phyloP scores from a whole-genome alignment of 2,113 vertebrate species.

The Eretmochelys imbricata region DNA sequence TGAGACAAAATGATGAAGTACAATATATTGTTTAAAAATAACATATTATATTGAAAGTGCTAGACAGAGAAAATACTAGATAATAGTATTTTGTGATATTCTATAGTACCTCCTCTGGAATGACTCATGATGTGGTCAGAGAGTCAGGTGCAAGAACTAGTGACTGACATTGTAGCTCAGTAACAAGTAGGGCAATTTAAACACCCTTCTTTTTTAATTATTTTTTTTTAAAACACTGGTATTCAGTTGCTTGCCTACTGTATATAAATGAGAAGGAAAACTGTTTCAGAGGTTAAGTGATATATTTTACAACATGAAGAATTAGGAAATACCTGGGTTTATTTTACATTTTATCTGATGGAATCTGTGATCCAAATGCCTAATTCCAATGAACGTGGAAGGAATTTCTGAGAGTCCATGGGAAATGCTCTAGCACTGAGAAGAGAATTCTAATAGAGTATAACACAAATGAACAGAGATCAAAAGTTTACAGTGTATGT shows the following conservation, averaged over 20 bases:
- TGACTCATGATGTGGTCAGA: neutral
- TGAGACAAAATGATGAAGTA: neutral
- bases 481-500: neutral
- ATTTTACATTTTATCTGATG: constrained; percentile 9
- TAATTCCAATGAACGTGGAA: neutral
- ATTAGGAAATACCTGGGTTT: neutral
- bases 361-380: neutral
- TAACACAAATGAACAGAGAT: constrained; percentile 4
- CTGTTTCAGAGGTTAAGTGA: neutral
- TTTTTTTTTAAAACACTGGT: neutral
- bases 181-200: neutral
- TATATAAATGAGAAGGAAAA: neutral
- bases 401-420: constrained; percentile 5
- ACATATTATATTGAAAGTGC: neutral
- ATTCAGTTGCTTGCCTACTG: neutral
- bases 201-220: neutral
- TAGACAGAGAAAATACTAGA: neutral
- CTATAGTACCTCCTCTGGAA: neutral
- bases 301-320: neutral
- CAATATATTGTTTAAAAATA: neutral
- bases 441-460: neutral
- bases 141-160: neutral
- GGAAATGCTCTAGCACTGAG: neutral
- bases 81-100: neutral
- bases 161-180: neutral